Evolutionary conservation across 2,113 vertebrate species (phyloP).

Genomic region (Macquaria ambigua): DNA sequence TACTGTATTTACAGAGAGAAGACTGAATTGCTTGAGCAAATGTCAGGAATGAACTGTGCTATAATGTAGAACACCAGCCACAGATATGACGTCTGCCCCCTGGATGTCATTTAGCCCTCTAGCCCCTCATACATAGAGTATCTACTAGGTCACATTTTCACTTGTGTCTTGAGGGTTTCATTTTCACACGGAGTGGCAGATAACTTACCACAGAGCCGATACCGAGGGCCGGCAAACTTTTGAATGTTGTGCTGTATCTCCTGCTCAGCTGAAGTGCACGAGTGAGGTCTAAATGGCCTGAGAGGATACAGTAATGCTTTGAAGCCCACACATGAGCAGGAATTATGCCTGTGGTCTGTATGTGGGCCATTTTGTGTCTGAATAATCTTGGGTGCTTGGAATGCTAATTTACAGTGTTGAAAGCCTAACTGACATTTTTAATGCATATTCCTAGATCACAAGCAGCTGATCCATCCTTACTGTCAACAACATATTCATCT

Average conservation of each 20-base stretch:
- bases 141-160: slow-evolving; percentile 11
- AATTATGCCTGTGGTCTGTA: slow-evolving; percentile 40
- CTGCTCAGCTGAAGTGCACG: slow-evolving; percentile 17
- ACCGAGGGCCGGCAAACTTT: slow-evolving; percentile 24
- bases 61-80: background rate
- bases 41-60: slow-evolving; percentile 19
- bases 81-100: background rate
- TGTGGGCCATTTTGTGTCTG: slow-evolving; percentile 34
- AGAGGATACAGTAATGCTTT: slow-evolving; percentile 30
- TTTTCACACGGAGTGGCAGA: slow-evolving; percentile 12
- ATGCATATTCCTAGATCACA: slow-evolving; percentile 60
- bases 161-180: slow-evolving; percentile 29
- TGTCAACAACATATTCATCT: slow-evolving; percentile 48
- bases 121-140: background rate
- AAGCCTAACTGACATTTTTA: slow-evolving; percentile 60
- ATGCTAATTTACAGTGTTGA: slow-evolving; percentile 51
- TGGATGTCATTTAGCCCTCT: slow-evolving; percentile 13
- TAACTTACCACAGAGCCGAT: slow-evolving; percentile 25
- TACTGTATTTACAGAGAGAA: slow-evolving; percentile 10
- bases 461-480: slow-evolving; percentile 45
- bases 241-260: slow-evolving; percentile 19
- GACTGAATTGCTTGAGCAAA: slow-evolving; percentile 34
- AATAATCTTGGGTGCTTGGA: slow-evolving; percentile 41
- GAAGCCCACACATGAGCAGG: slow-evolving; percentile 43
- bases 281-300: slow-evolving; percentile 36